Evolutionary conservation across 92 coral and sea anemone genomes (phyloP).

Genomic region (Paramuricea clavata): DNA sequence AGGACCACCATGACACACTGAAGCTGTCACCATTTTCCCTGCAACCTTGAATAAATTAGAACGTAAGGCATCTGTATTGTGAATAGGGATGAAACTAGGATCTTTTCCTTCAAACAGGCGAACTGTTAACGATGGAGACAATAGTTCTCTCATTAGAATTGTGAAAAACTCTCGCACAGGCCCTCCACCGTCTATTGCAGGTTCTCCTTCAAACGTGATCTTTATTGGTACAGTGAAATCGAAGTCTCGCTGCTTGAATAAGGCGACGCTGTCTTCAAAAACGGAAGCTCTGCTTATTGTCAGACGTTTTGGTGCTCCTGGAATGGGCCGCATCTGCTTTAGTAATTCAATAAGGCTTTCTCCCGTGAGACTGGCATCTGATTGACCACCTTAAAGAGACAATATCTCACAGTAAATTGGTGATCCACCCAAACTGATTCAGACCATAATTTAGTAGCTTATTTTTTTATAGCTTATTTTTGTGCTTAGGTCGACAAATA

Average conservation of each 20-base stretch:
- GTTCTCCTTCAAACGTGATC: conserved; percentile 67
- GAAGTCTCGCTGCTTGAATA: conserved; percentile 20
- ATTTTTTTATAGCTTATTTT: too few species aligned
- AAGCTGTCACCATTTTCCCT: conserved; percentile 64
- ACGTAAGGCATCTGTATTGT: conserved; percentile 73
- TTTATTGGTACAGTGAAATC: not conserved
- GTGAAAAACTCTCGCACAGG: conserved; percentile 64
- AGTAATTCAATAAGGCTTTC: not conserved
- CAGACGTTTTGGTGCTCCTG: not conserved
- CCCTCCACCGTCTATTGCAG: conserved; percentile 73
- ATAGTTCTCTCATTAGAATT: conserved; percentile 50
- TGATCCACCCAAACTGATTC: too few species aligned
- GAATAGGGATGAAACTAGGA: conserved; percentile 47
- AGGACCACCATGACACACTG: conserved; percentile 63
- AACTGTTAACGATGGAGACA: conserved; percentile 52
- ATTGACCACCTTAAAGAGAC: not conserved
- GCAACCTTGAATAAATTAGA: conserved; percentile 65
- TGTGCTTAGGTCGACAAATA: too few species aligned
- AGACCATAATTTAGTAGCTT: too few species aligned
- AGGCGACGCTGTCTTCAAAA: not conserved
- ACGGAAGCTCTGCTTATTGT: conserved; percentile 8
- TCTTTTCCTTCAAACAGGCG: conserved; percentile 63
- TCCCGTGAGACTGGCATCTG: conserved; percentile 1
- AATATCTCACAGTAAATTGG: not conserved
- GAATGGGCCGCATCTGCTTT: not conserved